Conservation (phyloP, 1,140 invertebrate species). For the Eriocheir sinensis region DNA sequence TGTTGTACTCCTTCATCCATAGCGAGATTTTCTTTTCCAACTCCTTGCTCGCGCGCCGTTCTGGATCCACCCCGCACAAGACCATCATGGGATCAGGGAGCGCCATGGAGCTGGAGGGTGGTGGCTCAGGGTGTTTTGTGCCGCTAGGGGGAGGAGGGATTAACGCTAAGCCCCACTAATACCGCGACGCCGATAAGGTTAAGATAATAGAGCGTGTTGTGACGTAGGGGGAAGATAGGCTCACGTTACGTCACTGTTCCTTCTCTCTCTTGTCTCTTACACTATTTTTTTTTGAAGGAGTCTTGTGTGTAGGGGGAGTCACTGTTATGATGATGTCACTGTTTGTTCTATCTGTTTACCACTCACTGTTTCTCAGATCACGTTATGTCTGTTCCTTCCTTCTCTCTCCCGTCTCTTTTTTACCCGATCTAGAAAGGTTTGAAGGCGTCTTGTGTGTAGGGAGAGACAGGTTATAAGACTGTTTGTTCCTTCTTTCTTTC, state of each 20-base stretch:
- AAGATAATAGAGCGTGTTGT: background rate
- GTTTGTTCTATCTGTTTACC: too few species aligned
- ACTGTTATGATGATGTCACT: too few species aligned
- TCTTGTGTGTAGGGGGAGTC: too few species aligned
- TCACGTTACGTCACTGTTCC: background rate
- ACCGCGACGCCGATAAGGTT: background rate
- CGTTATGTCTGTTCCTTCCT: background rate
- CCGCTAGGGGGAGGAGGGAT: too few species aligned
- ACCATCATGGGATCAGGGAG: conserved; percentile 48
- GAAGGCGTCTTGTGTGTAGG: background rate
- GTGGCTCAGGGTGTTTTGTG: background rate
- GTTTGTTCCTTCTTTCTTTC: background rate
- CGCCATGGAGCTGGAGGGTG: background rate
- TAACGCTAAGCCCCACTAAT: background rate
- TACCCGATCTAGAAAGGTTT: background rate
- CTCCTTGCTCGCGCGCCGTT: conserved; percentile 47
- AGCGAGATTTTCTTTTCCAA: conserved; percentile 54
- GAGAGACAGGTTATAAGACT: background rate
- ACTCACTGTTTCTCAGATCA: background rate
- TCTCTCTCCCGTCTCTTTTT: conserved; percentile 20
- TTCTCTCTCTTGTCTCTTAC: conserved; percentile 1
- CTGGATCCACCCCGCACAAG: conserved; percentile 50
- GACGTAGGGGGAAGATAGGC: too few species aligned
- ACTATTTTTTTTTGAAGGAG: background rate
- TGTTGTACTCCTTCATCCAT: conserved; percentile 65